A percentile compares a stretch with the other conserved stretches of the same genome.
phyloP scores from a whole-genome alignment of 2,113 vertebrate genomes.

The Antechinus flavipes region DNA sequence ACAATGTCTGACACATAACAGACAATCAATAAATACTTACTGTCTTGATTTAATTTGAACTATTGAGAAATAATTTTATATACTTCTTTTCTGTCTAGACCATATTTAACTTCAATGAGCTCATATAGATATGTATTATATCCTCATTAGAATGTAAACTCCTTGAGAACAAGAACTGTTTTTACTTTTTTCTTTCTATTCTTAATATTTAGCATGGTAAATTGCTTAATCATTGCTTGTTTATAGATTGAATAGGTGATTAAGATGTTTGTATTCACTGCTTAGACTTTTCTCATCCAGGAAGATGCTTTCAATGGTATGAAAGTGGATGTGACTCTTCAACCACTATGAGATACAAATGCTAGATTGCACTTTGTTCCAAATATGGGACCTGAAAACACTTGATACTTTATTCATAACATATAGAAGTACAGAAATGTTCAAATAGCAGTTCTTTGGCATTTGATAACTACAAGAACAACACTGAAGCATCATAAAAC shows the following conservation, averaged over 20 bases:
- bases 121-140: background rate
- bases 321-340: background rate
- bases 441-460: constrained; percentile 44
- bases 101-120: background rate
- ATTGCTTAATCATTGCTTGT: background rate
- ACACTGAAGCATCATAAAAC: constrained; percentile 42
- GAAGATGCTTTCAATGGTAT: constrained; percentile 8
- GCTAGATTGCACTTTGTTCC: constrained; percentile 20
- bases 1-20: background rate
- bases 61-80: background rate
- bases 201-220: background rate
- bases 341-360: constrained; percentile 53
- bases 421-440: constrained; percentile 53
- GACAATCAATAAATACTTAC: background rate
- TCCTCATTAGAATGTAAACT: background rate
- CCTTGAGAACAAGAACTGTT: background rate
- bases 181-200: background rate
- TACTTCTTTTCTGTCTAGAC: background rate
- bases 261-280: constrained; percentile 15
- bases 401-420: constrained; percentile 52
- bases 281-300: constrained; percentile 31
- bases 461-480: constrained; percentile 44
- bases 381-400: constrained; percentile 60
- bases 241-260: background rate
- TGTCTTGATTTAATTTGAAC: background rate